These are phyloP conservation scores for Natator depressus DNA, from an alignment of 2,113 vertebrate species.

Conservation along the genomic window DNA sequence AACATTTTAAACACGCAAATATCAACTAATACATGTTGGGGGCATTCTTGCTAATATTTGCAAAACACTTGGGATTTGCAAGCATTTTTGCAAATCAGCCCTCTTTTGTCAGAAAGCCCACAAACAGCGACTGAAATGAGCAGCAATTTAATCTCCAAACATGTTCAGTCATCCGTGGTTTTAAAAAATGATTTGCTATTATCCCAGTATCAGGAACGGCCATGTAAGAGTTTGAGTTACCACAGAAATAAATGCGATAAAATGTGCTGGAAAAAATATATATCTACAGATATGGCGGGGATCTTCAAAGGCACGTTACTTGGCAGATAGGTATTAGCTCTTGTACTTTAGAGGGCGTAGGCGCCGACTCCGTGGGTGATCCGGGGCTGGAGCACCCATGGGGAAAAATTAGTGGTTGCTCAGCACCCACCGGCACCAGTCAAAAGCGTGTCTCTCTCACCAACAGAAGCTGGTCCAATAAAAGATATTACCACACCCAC, in stretches of 20 bases:
- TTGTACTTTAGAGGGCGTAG: not conserved
- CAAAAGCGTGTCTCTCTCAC: too few relatives aligned
- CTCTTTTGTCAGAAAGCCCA: constrained; percentile 55
- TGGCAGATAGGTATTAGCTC: not conserved
- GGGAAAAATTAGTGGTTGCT: too few relatives aligned
- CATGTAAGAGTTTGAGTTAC: constrained; percentile 22
- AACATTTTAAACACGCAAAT: not conserved
- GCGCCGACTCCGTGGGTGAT: too few relatives aligned
- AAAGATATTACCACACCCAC: too few relatives aligned
- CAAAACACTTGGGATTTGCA: constrained; percentile 49
- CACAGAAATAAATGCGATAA: not conserved
- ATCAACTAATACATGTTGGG: not conserved
- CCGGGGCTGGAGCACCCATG: too few relatives aligned
- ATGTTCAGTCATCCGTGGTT: constrained; percentile 58
- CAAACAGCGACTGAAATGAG: constrained; percentile 28
- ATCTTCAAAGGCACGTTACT: not conserved
- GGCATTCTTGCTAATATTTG: not conserved
- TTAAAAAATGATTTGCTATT: constrained; percentile 58
- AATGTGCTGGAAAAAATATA: not conserved
- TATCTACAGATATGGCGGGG: not conserved
- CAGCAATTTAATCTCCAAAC: constrained; percentile 49
- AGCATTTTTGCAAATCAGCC: constrained; percentile 64
- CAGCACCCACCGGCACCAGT: too few relatives aligned
- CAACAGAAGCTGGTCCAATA: too few relatives aligned
- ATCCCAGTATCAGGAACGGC: constrained; percentile 28